Conservation (phyloP, 2,888 invertebrate species). For the Lasioglossum calceatum region DNA sequence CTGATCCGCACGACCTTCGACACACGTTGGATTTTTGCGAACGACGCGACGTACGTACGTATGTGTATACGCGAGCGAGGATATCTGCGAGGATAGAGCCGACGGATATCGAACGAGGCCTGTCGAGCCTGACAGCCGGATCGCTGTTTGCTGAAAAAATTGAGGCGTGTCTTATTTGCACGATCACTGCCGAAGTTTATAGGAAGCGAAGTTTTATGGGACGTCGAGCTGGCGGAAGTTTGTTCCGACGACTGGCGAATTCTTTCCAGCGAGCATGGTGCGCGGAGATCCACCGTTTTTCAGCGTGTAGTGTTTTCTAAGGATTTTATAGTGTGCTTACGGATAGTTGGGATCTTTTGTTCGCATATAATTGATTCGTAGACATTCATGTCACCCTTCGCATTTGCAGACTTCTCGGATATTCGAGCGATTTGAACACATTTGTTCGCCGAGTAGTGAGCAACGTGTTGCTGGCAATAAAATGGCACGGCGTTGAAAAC, state of each 20-base stretch:
- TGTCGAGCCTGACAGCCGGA: background rate
- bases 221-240: background rate
- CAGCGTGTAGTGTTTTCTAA: background rate
- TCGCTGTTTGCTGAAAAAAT: background rate
- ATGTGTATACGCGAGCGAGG: background rate
- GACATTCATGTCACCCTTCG: background rate
- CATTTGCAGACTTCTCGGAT: background rate
- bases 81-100: background rate
- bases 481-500: background rate
- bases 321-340: background rate
- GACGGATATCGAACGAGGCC: background rate
- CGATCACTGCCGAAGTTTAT: background rate
- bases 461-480: background rate
- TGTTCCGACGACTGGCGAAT: background rate
- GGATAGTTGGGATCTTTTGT: background rate
- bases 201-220: background rate
- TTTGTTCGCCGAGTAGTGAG: background rate
- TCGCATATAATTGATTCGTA: background rate
- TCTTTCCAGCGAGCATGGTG: background rate
- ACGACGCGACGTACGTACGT: background rate
- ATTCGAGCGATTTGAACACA: no score
- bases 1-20: background rate
- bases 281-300: background rate
- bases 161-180: slow-evolving; percentile 1
- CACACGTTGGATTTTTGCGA: background rate